Evolutionary conservation across 2,797 vertebrate genomes (phyloP).

Genomic region (Hoplostethus mediterraneus): DNA sequence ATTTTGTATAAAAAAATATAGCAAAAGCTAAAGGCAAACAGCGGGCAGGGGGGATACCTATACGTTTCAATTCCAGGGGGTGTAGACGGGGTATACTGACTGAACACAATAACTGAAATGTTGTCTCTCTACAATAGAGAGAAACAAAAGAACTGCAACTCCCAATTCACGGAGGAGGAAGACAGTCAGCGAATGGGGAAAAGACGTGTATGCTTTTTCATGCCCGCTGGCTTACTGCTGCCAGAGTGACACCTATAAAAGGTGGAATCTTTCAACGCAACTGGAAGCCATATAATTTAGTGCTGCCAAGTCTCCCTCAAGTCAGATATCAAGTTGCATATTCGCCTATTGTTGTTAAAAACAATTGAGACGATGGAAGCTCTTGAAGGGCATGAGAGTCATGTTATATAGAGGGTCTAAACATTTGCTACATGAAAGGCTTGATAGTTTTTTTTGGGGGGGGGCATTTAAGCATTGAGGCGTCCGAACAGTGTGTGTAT

Average conservation of each 20-base stretch:
- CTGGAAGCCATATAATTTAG: slow-evolving; percentile 24
- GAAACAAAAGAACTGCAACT: slow-evolving; percentile 16
- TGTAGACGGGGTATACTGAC: slow-evolving; percentile 42
- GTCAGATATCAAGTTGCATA: slow-evolving; percentile 51
- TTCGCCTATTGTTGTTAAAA: slow-evolving; percentile 47
- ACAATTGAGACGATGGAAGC: slow-evolving; percentile 57
- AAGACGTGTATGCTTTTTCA: slow-evolving; percentile 39
- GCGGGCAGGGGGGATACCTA: slow-evolving; percentile 55
- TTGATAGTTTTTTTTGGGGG: background rate
- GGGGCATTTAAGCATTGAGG: slow-evolving; percentile 35
- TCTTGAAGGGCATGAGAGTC: slow-evolving; percentile 42
- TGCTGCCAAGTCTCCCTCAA: slow-evolving; percentile 32
- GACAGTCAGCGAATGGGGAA: slow-evolving; percentile 19
- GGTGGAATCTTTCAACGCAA: slow-evolving; percentile 14
- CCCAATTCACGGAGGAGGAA: slow-evolving; percentile 26
- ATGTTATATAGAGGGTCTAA: slow-evolving; percentile 33
- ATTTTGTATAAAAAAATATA: slow-evolving; percentile 89
- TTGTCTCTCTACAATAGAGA: slow-evolving; percentile 50
- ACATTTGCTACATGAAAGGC: slow-evolving; percentile 51
- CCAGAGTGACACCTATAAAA: slow-evolving; percentile 38
- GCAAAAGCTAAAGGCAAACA: slow-evolving; percentile 81
- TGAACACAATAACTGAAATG: slow-evolving; percentile 35
- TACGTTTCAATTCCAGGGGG: slow-evolving; percentile 40
- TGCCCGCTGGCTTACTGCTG: slow-evolving; percentile 29
- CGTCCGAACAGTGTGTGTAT: slow-evolving; percentile 36